phyloP scores from a whole-genome alignment of 1,140 invertebrate species.

The Palaemon carinicauda region DNA sequence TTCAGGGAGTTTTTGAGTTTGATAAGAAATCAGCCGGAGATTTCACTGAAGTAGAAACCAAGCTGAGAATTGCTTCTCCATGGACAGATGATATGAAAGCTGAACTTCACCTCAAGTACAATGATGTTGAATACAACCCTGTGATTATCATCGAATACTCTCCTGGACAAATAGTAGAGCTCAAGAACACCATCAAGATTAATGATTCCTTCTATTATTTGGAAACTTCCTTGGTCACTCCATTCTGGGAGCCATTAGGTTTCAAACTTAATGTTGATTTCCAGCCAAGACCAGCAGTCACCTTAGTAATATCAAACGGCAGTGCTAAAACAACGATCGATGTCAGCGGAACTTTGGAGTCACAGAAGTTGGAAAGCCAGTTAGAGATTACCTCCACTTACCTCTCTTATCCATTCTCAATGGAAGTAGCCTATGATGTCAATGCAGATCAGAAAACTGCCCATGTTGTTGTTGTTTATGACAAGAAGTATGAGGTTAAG shows the following conservation, averaged over 20 bases:
- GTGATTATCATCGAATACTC: not conserved
- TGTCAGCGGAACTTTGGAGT: not conserved
- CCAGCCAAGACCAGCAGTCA: not conserved
- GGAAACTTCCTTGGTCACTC: slow-evolving; percentile 5
- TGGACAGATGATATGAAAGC: slow-evolving; percentile 12
- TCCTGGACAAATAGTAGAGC: not conserved
- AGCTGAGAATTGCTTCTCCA: not conserved
- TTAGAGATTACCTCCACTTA: slow-evolving; percentile 11
- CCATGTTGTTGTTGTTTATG: not conserved
- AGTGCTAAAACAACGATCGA: slow-evolving; percentile 18
- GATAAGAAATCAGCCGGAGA: slow-evolving; percentile 2
- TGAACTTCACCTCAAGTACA: slow-evolving; percentile 3
- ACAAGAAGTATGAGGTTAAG: slow-evolving; percentile 15
- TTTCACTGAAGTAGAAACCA: not conserved
- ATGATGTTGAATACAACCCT: slow-evolving; percentile 36
- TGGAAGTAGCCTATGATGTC: slow-evolving; percentile 13
- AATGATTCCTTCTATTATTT: not conserved
- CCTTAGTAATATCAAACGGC: slow-evolving; percentile 8
- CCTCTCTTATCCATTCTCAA: not conserved
- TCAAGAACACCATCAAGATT: not conserved
- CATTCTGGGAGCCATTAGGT: slow-evolving; percentile 43
- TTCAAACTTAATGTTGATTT: slow-evolving; percentile 21
- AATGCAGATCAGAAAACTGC: not conserved
- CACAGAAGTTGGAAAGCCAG: not conserved
- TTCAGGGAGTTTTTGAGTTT: not conserved